Conservation (phyloP, 37 sponge, comb jelly and placozoan genomes). For the Sycon ciliatum region DNA sequence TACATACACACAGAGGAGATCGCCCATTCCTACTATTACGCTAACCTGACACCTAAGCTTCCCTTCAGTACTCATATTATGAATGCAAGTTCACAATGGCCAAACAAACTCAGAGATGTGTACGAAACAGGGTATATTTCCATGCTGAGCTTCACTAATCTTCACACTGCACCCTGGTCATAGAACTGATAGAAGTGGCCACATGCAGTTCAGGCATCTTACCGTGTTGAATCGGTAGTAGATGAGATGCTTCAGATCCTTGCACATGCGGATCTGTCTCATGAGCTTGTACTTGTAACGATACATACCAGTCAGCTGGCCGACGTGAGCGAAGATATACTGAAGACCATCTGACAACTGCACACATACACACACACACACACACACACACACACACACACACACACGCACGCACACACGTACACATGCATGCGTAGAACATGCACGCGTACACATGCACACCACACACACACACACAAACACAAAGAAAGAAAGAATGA, state of each 20-base stretch:
- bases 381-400: background rate
- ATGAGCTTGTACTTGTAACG: constrained; percentile 99
- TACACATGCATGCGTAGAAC: background rate
- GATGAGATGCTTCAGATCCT: constrained; percentile 98
- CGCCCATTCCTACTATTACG: background rate
- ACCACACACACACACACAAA: background rate
- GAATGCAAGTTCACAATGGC: too few relatives aligned
- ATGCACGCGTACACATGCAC: background rate
- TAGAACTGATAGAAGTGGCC: too few relatives aligned
- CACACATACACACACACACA: background rate
- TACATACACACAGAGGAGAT: background rate
- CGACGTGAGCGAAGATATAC: constrained; percentile 96
- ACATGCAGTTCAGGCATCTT: constrained; percentile 14
- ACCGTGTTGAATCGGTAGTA: constrained; percentile 99
- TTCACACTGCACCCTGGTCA: too few relatives aligned
- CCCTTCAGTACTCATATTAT: too few relatives aligned
- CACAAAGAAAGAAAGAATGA: too few relatives aligned
- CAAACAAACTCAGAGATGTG: too few relatives aligned
- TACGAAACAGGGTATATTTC: too few relatives aligned
- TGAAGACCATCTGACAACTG: constrained; percentile 96
- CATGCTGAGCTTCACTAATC: too few relatives aligned
- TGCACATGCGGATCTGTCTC: constrained; percentile 99
- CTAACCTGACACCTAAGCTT: too few relatives aligned
- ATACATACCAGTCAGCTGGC: constrained; percentile 99
- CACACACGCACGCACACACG: constrained; percentile 12